Percentiles rank a stretch among this genome's conserved stretches.
Conservation (phyloP, 1,140 invertebrate genomes). For the Penaeus indicus region DNA sequence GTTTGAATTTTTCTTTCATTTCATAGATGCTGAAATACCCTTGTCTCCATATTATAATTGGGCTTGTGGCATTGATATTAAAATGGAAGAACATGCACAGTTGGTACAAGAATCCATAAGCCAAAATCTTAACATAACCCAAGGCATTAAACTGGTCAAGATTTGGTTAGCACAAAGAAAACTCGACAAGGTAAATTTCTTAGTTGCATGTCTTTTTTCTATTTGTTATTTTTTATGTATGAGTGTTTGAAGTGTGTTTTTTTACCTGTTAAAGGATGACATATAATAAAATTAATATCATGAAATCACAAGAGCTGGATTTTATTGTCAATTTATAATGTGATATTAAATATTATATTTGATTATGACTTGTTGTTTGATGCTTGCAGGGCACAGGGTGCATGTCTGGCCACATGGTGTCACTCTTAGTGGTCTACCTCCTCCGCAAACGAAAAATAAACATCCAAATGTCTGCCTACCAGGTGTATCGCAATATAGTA, state of each 20-base stretch:
- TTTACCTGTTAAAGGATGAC: not conserved
- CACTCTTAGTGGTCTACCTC: slow-evolving; percentile 48
- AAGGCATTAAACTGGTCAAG: slow-evolving; percentile 52
- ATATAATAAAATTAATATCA: no score
- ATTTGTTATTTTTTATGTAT: not conserved
- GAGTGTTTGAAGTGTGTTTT: not conserved
- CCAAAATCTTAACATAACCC: slow-evolving; percentile 31
- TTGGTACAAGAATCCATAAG: not conserved
- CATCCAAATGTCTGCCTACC: slow-evolving; percentile 54
- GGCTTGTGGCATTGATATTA: slow-evolving; percentile 46
- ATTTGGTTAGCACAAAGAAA: slow-evolving; percentile 50
- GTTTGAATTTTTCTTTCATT: not conserved
- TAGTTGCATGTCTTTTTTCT: not conserved
- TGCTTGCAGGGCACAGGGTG: slow-evolving; percentile 31
- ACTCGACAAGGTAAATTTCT: slow-evolving; percentile 39
- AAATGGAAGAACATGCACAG: slow-evolving; percentile 35
- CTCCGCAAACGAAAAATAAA: slow-evolving; percentile 43
- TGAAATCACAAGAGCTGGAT: no score
- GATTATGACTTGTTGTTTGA: not conserved
- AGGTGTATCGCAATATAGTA: slow-evolving; percentile 43
- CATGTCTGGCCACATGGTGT: slow-evolving; percentile 52
- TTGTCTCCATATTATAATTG: slow-evolving; percentile 46
- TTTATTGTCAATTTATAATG: no score
- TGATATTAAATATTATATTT: not conserved
- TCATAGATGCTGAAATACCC: not conserved